Evolutionary conservation across 2,113 vertebrate species (phyloP), one percentile per base, ranked within the genome.

Genomic region (Melanerpes formicivorus): DNA sequence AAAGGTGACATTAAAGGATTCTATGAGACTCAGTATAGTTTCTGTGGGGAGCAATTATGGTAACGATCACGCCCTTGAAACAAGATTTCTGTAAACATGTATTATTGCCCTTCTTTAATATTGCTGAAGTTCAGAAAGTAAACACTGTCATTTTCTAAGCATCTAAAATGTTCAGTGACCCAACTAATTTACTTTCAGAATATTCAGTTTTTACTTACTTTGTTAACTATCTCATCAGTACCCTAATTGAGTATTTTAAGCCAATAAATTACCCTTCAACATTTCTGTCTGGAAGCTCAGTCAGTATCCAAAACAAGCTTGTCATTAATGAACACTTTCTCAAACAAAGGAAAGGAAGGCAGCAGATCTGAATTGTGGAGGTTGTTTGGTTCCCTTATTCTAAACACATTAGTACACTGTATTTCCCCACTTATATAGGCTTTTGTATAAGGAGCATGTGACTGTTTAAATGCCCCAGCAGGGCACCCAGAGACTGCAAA

Each of bases 391-490:
- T 94, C 90, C 84, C 85, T 95, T 88, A 91, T 94, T 97, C 97
- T 86, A 81, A 96, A 96, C 96, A 96, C 97, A 97, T 97, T 96
- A 96, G 95, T 87, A 74, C 93, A 90, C 95, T 96, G 96, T 96
- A 93, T 96, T 97, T 97, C 93, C 95, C 91, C 88, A 95, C 90
- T 97, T 96, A 96, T 87, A 92, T 86, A 90, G 90, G 96, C 97
- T 97, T 97, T 97, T 98, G 97, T 97, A 50, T 58, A 29, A 88
- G 7, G 91, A 96, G 90, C 97, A 96, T 97, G 97, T 96, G 97
- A 97, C 96, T 96, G 90, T 95, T 97, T 95, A 97, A 97, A 98
- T 96, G 96, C 66, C 98, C 88, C 98, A 97, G 98, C 95, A 42
- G 97, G 98, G 93, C 92, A 96, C 46, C 95, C 78, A 91, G 92